phyloP scores from a whole-genome alignment of 2,797 vertebrate genomes.

The Phalanger gymnotis region DNA sequence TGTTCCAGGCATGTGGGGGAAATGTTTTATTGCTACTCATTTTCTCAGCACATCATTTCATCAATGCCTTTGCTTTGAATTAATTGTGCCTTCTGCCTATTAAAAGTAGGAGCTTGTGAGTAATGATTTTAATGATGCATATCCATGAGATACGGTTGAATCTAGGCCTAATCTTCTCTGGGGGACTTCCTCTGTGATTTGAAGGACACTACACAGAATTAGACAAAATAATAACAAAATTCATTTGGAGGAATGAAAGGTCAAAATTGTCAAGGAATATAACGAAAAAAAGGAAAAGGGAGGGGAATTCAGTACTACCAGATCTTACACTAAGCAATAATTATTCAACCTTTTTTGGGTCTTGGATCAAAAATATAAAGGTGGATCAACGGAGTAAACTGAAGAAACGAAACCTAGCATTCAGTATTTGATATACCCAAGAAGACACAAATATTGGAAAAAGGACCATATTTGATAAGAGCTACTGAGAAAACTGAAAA shows the following conservation, averaged over 20 bases:
- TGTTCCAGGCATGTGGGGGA: neutral
- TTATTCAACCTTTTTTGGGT: neutral
- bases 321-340: neutral
- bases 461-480: neutral
- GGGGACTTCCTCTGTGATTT: neutral
- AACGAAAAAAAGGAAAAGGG: neutral
- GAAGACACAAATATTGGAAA: neutral
- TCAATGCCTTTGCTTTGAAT: neutral
- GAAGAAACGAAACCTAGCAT: neutral
- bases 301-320: neutral
- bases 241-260: neutral
- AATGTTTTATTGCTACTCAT: neutral
- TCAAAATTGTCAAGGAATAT: neutral
- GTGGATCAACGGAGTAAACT: neutral
- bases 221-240: neutral
- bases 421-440: neutral
- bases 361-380: neutral
- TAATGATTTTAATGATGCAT: neutral
- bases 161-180: neutral
- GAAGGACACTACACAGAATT: neutral
- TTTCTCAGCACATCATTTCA: neutral
- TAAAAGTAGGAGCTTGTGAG: neutral
- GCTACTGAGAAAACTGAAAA: neutral
- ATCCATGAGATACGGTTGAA: neutral
- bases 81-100: neutral